A percentile compares a stretch with the other conserved stretches of the same genome.
Evolutionary conservation across 2,797 vertebrate genomes (phyloP).

Genomic region (Toxotes lorentzi): DNA sequence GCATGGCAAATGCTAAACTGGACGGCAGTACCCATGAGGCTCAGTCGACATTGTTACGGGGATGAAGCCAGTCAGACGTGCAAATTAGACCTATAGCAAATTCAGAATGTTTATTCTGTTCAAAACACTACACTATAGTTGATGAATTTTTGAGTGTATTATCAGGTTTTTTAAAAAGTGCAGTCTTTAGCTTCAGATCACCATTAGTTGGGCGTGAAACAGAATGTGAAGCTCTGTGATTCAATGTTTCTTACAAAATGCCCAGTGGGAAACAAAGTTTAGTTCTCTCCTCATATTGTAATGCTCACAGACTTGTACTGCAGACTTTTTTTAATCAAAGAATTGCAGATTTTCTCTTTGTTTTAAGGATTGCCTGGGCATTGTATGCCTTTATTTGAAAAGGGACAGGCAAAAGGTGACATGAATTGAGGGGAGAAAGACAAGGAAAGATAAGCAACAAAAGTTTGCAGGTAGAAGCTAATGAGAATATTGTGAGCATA

Average conservation of each 20-base stretch:
- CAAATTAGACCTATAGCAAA: not conserved
- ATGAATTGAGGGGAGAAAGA: not conserved
- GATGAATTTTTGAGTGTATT: not conserved
- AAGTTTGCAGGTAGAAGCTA: not conserved
- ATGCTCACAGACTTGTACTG: not conserved
- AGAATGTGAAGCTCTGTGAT: not conserved
- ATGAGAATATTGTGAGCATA: not conserved
- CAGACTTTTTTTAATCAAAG: not conserved
- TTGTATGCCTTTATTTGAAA: not conserved
- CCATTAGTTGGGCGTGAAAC: not conserved
- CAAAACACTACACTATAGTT: not conserved
- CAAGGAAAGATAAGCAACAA: not conserved
- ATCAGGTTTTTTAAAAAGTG: not conserved
- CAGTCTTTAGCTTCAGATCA: slow-evolving; percentile 2
- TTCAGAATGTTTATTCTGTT: not conserved
- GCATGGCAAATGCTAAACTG: too few species aligned
- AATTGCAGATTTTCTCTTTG: not conserved
- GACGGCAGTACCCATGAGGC: not conserved
- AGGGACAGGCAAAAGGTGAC: not conserved
- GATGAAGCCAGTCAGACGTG: not conserved
- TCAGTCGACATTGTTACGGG: not conserved
- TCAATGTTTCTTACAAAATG: not conserved
- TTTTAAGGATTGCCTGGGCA: not conserved
- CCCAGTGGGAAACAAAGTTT: not conserved
- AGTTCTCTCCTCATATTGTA: not conserved